Conservation (phyloP, 2,888 invertebrate species). For the Tachina grossa region DNA sequence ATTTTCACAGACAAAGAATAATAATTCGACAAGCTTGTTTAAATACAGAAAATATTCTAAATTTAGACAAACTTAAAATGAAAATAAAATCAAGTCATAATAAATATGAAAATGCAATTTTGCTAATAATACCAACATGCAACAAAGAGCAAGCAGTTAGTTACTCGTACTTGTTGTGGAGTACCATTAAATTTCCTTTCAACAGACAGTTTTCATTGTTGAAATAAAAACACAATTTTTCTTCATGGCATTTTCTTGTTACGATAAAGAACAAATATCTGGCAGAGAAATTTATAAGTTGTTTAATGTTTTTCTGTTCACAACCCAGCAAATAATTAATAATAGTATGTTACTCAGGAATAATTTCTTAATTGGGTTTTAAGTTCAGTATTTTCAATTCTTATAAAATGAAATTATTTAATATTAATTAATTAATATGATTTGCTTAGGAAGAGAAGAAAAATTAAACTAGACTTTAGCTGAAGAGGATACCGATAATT, state of each 20-base stretch:
- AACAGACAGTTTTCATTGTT: conserved; percentile 40
- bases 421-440: no score
- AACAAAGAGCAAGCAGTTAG: not conserved
- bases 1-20: conserved; percentile 1
- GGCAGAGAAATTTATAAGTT: conserved; percentile 44
- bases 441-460: no score
- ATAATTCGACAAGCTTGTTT: not conserved
- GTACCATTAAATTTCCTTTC: conserved; percentile 53
- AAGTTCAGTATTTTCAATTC: no score
- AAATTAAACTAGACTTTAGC: no score
- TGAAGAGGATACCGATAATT: no score
- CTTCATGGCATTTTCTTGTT: conserved; percentile 34
- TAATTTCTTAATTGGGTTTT: no score
- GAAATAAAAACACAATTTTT: conserved; percentile 13
- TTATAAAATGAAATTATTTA: no score
- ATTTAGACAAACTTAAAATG: conserved; percentile 32
- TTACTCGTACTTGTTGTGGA: conserved; percentile 27
- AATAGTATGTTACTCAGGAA: not conserved
- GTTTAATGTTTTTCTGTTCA: not conserved
- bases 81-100: conserved; percentile 49
- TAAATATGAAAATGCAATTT: conserved; percentile 29
- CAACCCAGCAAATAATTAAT: conserved; percentile 44
- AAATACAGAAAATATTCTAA: conserved; percentile 26
- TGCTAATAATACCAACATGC: conserved; percentile 36
- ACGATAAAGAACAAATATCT: not conserved